Percentiles rank a stretch among this genome's conserved stretches.
Evolutionary conservation across 2,113 vertebrate genomes (phyloP).

Genomic region (Chauna torquata): DNA sequence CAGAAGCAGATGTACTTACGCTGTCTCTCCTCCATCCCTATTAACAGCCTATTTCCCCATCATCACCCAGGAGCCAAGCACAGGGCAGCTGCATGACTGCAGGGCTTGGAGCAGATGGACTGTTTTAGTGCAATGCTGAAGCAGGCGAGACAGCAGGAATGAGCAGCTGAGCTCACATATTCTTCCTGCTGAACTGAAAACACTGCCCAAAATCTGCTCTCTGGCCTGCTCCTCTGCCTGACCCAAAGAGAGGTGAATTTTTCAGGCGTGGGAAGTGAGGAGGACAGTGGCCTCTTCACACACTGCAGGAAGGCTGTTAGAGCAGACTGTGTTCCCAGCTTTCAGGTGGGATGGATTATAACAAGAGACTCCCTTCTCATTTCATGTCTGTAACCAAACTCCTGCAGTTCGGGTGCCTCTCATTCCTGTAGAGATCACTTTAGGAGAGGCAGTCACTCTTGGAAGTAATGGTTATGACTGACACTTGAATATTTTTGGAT

Average conservation of each 20-base stretch:
- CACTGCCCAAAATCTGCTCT: neutral
- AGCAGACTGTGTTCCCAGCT: neutral
- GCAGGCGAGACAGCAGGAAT: neutral
- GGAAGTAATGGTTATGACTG: neutral
- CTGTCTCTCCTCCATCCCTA: neutral
- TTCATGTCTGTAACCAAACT: neutral
- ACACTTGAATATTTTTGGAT: neutral
- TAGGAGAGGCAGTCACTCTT: neutral
- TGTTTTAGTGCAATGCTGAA: neutral
- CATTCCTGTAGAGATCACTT: neutral
- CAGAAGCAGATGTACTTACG: neutral
- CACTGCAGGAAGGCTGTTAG: neutral
- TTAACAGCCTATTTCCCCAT: neutral
- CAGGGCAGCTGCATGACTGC: neutral
- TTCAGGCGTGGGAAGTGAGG: neutral
- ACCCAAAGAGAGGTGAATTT: neutral
- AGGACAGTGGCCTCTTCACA: neutral
- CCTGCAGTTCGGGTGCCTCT: neutral
- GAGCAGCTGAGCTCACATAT: conserved; percentile 38
- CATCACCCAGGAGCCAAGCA: neutral
- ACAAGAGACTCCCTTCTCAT: neutral
- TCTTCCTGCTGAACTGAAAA: conserved; percentile 28
- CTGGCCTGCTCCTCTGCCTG: neutral
- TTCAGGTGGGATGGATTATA: neutral
- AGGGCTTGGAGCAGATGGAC: conserved; percentile 39